A percentile compares a stretch with the other conserved stretches of the same genome.
Conservation (phyloP, 2,797 vertebrate species). For the Rhabdophis nuchalis region DNA sequence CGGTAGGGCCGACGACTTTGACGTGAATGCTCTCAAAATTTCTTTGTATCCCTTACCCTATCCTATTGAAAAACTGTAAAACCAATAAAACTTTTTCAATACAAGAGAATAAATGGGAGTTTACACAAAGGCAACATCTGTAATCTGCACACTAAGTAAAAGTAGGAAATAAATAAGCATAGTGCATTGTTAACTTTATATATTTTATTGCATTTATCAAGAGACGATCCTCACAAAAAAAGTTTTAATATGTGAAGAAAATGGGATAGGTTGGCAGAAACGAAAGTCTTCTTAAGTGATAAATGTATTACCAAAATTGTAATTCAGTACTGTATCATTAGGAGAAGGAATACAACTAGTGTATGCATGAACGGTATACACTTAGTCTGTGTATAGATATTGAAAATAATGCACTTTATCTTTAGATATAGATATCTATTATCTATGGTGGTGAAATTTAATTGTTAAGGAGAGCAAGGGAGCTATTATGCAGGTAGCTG, state of each 20-base stretch:
- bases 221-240: neutral
- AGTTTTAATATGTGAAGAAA: neutral
- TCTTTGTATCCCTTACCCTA: too few species aligned
- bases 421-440: neutral
- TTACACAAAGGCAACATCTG: slow-evolving; percentile 24
- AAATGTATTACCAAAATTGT: neutral
- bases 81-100: too few species aligned
- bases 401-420: neutral
- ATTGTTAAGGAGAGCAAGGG: neutral
- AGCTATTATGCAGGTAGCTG: neutral
- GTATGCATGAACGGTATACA: neutral
- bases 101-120: slow-evolving; percentile 29
- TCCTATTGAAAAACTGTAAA: too few species aligned
- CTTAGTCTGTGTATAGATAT: neutral
- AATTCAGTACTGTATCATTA: neutral
- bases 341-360: neutral
- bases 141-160: slow-evolving; percentile 17
- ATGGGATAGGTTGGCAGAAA: neutral
- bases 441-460: neutral
- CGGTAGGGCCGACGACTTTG: too few species aligned
- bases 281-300: neutral
- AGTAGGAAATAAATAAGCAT: slow-evolving; percentile 23
- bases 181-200: slow-evolving; percentile 1
- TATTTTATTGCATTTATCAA: slow-evolving; percentile 8
- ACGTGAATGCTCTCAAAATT: too few species aligned